Conservation (phyloP, 2,888 invertebrate species). For the Carterocephalus palaemon region DNA sequence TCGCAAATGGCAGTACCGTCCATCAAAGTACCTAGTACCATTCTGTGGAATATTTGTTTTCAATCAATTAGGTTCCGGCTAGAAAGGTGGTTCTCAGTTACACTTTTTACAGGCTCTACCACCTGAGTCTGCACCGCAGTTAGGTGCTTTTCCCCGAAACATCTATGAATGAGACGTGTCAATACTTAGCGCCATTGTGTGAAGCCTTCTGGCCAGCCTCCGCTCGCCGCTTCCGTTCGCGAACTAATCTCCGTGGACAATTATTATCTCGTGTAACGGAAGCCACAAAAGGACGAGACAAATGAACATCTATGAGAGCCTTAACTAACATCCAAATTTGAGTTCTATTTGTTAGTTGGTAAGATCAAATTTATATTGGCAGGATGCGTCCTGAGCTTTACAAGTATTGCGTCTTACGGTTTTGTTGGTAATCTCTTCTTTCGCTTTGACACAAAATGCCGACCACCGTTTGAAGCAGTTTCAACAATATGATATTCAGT, state of each 20-base stretch:
- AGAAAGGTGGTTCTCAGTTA: too few relatives aligned
- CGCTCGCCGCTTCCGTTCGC: slow-evolving; percentile 52
- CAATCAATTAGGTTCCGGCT: too few relatives aligned
- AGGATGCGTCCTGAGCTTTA: slow-evolving; percentile 14
- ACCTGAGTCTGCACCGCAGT: neutral
- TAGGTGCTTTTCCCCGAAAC: slow-evolving; percentile 23
- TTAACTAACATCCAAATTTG: neutral
- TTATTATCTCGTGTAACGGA: slow-evolving; percentile 42
- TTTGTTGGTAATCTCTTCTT: slow-evolving; percentile 44
- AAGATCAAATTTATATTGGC: neutral
- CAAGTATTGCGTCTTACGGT: slow-evolving; percentile 44
- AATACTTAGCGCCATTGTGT: slow-evolving; percentile 53
- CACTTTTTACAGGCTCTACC: too few relatives aligned
- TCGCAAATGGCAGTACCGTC: too few relatives aligned
- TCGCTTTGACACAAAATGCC: slow-evolving; percentile 23
- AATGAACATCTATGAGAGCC: neutral
- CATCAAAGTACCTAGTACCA: too few relatives aligned
- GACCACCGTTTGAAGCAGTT: slow-evolving; percentile 1
- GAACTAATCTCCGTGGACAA: slow-evolving; percentile 56
- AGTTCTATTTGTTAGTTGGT: neutral
- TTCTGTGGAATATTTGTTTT: too few relatives aligned
- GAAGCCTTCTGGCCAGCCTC: slow-evolving; percentile 49
- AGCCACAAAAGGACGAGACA: neutral
- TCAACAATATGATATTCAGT: slow-evolving; percentile 8
- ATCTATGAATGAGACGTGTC: slow-evolving; percentile 41